Conservation (phyloP, 2,797 vertebrate genomes). For the Pitangus sulphuratus region DNA sequence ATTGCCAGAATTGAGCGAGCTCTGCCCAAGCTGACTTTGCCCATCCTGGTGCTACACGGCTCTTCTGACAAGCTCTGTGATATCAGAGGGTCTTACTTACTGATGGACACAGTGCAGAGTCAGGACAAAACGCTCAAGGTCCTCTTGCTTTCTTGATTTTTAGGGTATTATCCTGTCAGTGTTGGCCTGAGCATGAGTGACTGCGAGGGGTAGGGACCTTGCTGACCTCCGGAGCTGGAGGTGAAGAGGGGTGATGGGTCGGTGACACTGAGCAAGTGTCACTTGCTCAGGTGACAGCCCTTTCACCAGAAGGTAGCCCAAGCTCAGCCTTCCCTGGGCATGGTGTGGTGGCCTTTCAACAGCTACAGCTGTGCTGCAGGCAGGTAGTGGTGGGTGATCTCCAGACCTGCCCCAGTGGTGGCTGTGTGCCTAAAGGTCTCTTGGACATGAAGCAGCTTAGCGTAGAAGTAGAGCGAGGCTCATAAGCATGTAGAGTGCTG, state of each 20-base stretch:
- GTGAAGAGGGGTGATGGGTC: neutral
- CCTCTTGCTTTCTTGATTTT: neutral
- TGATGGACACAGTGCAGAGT: slow-evolving; percentile 87
- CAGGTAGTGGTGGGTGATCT: neutral
- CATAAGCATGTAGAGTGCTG: neutral
- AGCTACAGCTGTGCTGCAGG: neutral
- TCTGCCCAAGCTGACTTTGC: slow-evolving; percentile 86
- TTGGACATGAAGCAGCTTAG: neutral
- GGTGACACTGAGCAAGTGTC: neutral
- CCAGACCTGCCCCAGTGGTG: neutral
- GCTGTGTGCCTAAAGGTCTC: neutral
- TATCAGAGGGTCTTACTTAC: slow-evolving; percentile 88
- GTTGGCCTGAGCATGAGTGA: neutral
- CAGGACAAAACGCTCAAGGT: slow-evolving; percentile 95
- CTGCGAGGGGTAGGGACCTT: neutral
- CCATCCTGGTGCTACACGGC: slow-evolving; percentile 92
- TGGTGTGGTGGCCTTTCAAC: neutral
- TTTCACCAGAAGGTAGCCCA: neutral
- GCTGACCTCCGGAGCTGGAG: neutral
- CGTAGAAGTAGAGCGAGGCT: neutral
- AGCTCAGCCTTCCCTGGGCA: neutral
- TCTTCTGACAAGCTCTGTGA: slow-evolving; percentile 91
- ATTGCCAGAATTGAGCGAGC: slow-evolving; percentile 84
- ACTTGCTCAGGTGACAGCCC: neutral
- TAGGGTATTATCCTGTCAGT: neutral